Base-by-base conservation (phyloP, 2,797 vertebrate genomes). In the Haliaeetus albicilla region DNA sequence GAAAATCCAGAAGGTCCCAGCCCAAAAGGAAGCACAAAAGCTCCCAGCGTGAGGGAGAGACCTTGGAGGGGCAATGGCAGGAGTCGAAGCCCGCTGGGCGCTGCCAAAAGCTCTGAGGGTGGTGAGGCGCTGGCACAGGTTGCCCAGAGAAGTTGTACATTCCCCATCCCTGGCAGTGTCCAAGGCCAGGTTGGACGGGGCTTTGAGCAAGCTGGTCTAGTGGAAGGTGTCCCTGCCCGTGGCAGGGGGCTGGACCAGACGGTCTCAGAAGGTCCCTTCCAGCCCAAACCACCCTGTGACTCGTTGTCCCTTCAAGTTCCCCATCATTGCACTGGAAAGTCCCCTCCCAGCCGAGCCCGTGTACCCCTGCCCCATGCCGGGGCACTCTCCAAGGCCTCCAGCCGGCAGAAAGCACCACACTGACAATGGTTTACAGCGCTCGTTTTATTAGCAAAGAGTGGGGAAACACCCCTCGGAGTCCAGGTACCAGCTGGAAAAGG, bases 401-500 rank as follows among this genome's bases (percentile, higher is more conserved):
- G 28, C 33, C 18, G 3, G 41, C 11, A 4, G 15, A 57, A 65
- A 56, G 43, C 70, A 57, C 16, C 31, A 65, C 70, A 19, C 12
- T 1, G 16, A 59, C 43, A 13, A 10, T 2, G 17, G 35, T 24
- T 70, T 63, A 6, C 48, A 41, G 56, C n/a, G 30, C 19, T 63
- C 6, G 3, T 87, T 87, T 87, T 87, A 87, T 87, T 87, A 49
- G 75, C 75, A 49, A 79, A 56, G 57, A 4, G 5, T 10, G 43
- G 75, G 67, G 84, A 2, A 57, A 10, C 1, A 3, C 20, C 67
- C 48, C 49, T 63, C 6, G 4, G 57, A 41, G 48, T 79, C 85
- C 85, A 79, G 85, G 67, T 18, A 56, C 85, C 85, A 64, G 85
- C 85, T 79, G 85, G 85, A 79, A 57, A 49, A 35, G 85, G 85